phyloP scores from a whole-genome alignment of 1,140 invertebrate genomes.

The Andrena cerasifolii region DNA sequence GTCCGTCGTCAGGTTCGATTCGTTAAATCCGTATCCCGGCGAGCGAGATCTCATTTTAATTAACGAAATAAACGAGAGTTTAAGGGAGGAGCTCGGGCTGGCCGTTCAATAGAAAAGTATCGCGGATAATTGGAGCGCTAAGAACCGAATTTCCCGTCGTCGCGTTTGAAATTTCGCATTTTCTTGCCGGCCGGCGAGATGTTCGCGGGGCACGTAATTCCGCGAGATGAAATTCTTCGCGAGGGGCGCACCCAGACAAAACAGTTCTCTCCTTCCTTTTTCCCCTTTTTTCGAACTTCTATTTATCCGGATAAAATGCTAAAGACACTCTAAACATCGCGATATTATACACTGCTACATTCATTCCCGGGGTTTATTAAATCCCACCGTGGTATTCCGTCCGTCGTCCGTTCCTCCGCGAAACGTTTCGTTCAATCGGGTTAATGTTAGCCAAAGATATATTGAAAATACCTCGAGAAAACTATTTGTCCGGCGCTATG shows the following conservation, averaged over 20 bases:
- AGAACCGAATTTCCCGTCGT: conserved; percentile 15
- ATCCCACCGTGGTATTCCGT: conserved; percentile 36
- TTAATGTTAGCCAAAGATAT: conserved; percentile 22
- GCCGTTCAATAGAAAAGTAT: conserved; percentile 30
- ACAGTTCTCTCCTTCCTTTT: no score
- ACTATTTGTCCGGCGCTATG: conserved; percentile 10
- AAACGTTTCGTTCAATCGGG: conserved; percentile 36
- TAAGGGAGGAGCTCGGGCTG: not conserved
- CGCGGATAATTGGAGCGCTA: conserved; percentile 24
- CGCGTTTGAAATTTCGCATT: not conserved
- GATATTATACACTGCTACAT: no score
- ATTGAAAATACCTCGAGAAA: conserved; percentile 43
- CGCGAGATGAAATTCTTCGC: no score
- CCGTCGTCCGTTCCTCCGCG: conserved; percentile 7
- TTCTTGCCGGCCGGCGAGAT: no score
- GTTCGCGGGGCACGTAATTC: no score
- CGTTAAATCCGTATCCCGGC: conserved; percentile 41
- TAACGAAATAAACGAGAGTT: conserved; percentile 39
- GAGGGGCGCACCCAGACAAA: no score
- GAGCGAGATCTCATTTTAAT: conserved; percentile 34
- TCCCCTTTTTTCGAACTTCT: no score
- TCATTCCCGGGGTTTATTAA: conserved; percentile 29
- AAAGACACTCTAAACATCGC: not conserved
- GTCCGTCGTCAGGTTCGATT: conserved; percentile 37
- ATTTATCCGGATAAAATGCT: no score